Evolutionary conservation across 1,140 invertebrate species (phyloP), one percentile per base, ranked within the genome.

Genomic region (Tetranychus urticae): DNA sequence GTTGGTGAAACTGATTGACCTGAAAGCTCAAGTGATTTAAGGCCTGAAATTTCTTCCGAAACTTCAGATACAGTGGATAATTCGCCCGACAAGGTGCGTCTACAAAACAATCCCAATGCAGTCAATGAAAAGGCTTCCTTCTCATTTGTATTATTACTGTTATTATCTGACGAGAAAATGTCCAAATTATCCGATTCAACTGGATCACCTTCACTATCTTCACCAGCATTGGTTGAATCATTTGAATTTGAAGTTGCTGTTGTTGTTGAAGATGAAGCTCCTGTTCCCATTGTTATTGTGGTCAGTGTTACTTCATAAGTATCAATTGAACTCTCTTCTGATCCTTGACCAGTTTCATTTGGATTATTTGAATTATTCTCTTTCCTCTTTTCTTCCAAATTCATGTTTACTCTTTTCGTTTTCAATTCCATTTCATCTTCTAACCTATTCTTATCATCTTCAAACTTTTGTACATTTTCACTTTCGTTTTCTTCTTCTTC

Each of bases 11-110:
- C 50, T 54, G 50, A 13, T 12, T 35, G 14, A 42, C 39, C 39
- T 42, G 39, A 42, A 42, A 14, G 23, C 10, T 42, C 39, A 42
- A 10, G 10, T 42, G 5, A 58, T n/a, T 23, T 59, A 46, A 36
- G 10, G 4, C 36, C 31, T 42, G 62, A 65, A 42, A 64, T 68
- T 60, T 68, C 67, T 62, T 68, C 67, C 10, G 65, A 67, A 3
- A 68, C 67, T 61, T 68, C 66, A 39, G 67, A 68, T n/a, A 68
- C 66, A 0, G 67, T 68, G 2, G 67, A 66, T 1, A 67, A 56
- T 57, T 68, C 67, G 2, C 63, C 65, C 2, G 58, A 63, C n/a
- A 56, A 45, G 36, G 39, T 39, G 33, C 47, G 35, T 54, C 45
- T 46, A 34, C 48, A 61, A 37, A 61, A 42, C 12, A 45, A 3